These are phyloP conservation scores for Furcifer pardalis DNA, from an alignment of 2,797 vertebrate genomes.

Conservation along the genomic window DNA sequence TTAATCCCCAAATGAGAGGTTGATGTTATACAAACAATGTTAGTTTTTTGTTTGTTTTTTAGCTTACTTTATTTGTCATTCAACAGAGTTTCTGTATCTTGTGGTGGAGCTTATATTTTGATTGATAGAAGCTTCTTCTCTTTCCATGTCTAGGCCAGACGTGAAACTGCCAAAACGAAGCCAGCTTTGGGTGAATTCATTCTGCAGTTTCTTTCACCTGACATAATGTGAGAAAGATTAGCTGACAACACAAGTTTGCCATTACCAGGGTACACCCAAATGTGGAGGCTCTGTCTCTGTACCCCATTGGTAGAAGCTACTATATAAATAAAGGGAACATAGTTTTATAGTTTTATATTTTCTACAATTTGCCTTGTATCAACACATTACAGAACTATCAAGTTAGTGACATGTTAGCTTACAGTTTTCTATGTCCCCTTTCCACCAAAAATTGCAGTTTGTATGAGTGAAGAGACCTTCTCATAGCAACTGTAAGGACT, in stretches of 20 bases:
- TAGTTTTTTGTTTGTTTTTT: background rate
- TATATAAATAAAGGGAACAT: no score
- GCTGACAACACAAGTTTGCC: no score
- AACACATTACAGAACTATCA: background rate
- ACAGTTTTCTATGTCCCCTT: constrained; percentile 43
- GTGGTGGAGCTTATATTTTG: background rate
- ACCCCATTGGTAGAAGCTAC: no score
- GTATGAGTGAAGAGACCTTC: constrained; percentile 47
- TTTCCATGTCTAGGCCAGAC: no score
- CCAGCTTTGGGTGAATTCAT: no score
- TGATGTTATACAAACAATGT: background rate
- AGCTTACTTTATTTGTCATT: background rate
- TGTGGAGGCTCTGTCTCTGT: no score
- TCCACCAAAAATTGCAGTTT: constrained; percentile 42
- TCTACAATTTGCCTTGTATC: background rate
- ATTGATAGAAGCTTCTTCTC: background rate
- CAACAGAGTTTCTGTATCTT: background rate
- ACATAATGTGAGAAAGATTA: no score
- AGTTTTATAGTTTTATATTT: background rate
- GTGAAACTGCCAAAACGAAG: no score
- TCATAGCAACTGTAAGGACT: constrained; percentile 47
- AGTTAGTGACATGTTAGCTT: background rate
- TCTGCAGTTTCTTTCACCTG: no score
- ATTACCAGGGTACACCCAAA: no score
- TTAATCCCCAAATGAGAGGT: background rate